phyloP scores from a whole-genome alignment of 2,888 invertebrate genomes.

The Mythimna loreyi region DNA sequence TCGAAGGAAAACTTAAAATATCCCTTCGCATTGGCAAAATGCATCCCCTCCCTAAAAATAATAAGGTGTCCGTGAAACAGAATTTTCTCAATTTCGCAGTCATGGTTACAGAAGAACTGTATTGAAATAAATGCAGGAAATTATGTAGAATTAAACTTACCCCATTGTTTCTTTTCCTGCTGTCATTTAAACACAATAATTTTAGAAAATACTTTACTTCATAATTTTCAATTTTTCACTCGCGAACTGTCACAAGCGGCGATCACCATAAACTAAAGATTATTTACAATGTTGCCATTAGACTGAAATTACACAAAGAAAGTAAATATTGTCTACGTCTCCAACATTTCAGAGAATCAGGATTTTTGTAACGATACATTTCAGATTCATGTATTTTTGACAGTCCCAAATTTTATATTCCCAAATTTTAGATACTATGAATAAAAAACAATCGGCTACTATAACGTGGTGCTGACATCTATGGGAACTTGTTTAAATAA shows the following conservation, averaged over 20 bases:
- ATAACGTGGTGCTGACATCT: slow-evolving; percentile 35
- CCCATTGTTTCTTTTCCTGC: slow-evolving; percentile 96
- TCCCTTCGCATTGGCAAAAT: slow-evolving; percentile 87
- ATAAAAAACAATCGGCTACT: background rate
- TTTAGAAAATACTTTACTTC: slow-evolving; percentile 81
- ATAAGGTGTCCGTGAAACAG: slow-evolving; percentile 80
- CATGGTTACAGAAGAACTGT: slow-evolving; percentile 23
- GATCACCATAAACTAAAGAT: slow-evolving; percentile 75
- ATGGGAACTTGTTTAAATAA: background rate
- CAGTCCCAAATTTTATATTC: too few species aligned
- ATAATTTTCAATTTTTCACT: slow-evolving; percentile 80
- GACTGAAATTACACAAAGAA: background rate
- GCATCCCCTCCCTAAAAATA: slow-evolving; percentile 90
- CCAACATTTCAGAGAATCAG: background rate
- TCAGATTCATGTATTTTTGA: background rate
- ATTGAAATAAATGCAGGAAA: slow-evolving; percentile 50
- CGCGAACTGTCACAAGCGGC: slow-evolving; percentile 81
- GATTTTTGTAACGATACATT: background rate
- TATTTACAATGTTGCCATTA: slow-evolving; percentile 54
- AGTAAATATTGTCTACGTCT: slow-evolving; percentile 39
- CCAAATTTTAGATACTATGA: background rate
- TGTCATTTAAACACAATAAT: slow-evolving; percentile 93
- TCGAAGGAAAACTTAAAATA: slow-evolving; percentile 81
- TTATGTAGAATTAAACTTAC: slow-evolving; percentile 87
- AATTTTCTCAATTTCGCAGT: slow-evolving; percentile 66